Conservation (phyloP, 2,113 vertebrate genomes). For the Ptilonorhynchus violaceus region DNA sequence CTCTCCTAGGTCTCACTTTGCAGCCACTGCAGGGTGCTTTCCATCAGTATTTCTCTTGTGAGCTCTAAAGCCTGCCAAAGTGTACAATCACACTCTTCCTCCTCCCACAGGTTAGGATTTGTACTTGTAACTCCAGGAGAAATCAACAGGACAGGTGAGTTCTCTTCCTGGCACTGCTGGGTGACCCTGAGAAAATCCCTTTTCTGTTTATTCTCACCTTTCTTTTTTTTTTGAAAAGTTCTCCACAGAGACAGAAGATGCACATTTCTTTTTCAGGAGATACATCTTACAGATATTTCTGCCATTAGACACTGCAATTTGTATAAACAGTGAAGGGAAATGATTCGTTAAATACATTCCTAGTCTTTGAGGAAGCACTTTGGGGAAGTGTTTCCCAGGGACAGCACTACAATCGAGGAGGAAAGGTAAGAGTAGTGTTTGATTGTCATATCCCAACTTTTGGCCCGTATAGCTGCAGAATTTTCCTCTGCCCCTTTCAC, state of each 20-base stretch:
- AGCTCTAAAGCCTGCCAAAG: not conserved
- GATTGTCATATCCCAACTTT: not conserved
- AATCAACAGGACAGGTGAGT: not conserved
- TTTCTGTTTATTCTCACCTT: not conserved
- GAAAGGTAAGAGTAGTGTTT: not conserved
- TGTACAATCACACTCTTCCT: not conserved
- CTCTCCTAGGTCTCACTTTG: not conserved
- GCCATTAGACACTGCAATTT: not conserved
- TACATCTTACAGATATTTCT: not conserved
- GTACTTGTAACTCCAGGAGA: not conserved
- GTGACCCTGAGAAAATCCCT: not conserved
- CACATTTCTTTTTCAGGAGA: not conserved
- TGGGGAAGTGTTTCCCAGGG: not conserved
- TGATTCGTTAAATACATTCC: not conserved
- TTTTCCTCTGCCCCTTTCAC: not conserved
- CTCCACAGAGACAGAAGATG: not conserved
- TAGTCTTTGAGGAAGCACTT: not conserved
- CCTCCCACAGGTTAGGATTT: not conserved
- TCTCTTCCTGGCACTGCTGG: not conserved
- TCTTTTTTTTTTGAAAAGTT: not conserved
- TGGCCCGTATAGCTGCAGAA: not conserved
- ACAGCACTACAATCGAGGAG: not conserved
- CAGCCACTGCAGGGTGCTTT: not conserved
- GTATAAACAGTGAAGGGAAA: not conserved
- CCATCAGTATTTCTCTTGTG: not conserved